These are phyloP conservation scores for Andrena hattorfiana DNA, from an alignment of 2,888 invertebrate genomes.

Conservation along the genomic window DNA sequence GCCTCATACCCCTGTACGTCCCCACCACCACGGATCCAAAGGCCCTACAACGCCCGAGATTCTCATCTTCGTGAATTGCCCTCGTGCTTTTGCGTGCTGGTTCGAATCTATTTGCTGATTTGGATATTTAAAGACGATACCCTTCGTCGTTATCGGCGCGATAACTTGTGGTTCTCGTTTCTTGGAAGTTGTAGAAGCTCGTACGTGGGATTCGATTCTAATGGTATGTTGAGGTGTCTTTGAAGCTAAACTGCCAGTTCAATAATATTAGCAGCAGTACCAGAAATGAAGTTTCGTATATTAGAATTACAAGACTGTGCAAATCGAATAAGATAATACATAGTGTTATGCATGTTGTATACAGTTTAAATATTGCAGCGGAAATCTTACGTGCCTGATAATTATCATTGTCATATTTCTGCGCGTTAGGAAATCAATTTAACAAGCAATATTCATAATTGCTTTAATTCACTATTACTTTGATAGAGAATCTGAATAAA, in stretches of 20 bases:
- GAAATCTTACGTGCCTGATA: no score
- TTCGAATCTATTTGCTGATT: conserved; percentile 58
- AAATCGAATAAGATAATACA: no score
- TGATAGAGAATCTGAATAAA: no score
- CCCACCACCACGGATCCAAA: conserved; percentile 83
- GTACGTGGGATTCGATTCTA: neutral
- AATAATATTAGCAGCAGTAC: no score
- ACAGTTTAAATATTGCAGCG: no score
- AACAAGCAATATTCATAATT: no score
- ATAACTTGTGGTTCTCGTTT: conserved; percentile 53
- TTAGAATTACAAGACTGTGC: no score
- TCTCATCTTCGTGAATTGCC: conserved; percentile 78
- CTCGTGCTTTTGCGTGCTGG: conserved; percentile 44
- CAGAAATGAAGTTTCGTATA: no score
- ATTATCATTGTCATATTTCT: no score
- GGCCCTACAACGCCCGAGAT: conserved; percentile 82
- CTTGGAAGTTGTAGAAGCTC: conserved; percentile 31
- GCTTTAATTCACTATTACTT: no score
- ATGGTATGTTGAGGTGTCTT: neutral
- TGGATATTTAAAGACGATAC: conserved; percentile 54
- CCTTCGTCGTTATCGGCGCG: conserved; percentile 45
- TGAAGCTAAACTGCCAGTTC: neutral
- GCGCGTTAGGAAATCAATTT: no score
- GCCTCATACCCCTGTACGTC: conserved; percentile 80
- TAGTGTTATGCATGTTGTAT: no score